Base-by-base conservation (phyloP, 2,113 vertebrate genomes). In the Pagrus major region DNA sequence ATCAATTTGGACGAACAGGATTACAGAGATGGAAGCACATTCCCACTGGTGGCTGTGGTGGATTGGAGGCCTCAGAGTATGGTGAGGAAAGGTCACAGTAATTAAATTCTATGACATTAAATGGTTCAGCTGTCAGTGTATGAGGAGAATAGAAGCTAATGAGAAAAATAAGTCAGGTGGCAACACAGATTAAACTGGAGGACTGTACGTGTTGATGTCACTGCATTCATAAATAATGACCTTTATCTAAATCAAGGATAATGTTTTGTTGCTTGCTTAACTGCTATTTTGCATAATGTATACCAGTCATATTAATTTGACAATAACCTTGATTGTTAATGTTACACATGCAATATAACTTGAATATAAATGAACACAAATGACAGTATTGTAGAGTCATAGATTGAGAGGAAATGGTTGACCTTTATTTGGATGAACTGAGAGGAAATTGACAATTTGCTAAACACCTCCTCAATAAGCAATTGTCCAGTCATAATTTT, bases 71-170 rank as follows among this genome's bases (percentile, higher is more conserved):
- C 67, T 73, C 29, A 33, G 61, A 85, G 76, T 88, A 73, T 75
- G 71, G 72, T 47, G 82, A 47, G 55, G 72, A 92, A 94, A 94
- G 91, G 93, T 94, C 93, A 86, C 27, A 42, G 56, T 93, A 93
- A 94, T 95, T 94, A 93, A 88, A 93, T 92, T 90, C 75, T 41
- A 51, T 83, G 77, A 85, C 78, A 90, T 94, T 93, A 93, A 91
- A 88, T 84, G 79, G 78, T 87, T 90, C 81, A 84, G 77, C 80
- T 86, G 86, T 81, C 84, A 79, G 83, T 39, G 76, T 67, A 80
- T 25, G 70, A 83, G 63, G 87, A 71, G 75, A 91, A 86, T 76
- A 79, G 76, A 86, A 72, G 71, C 84, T 89, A 87, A 91, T 91
- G 78, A 91, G 86, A 72, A 92, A 87, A 89, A 81, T 79, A 92